Base-by-base conservation (phyloP, 2,113 vertebrate genomes). In the Antechinus flavipes region DNA sequence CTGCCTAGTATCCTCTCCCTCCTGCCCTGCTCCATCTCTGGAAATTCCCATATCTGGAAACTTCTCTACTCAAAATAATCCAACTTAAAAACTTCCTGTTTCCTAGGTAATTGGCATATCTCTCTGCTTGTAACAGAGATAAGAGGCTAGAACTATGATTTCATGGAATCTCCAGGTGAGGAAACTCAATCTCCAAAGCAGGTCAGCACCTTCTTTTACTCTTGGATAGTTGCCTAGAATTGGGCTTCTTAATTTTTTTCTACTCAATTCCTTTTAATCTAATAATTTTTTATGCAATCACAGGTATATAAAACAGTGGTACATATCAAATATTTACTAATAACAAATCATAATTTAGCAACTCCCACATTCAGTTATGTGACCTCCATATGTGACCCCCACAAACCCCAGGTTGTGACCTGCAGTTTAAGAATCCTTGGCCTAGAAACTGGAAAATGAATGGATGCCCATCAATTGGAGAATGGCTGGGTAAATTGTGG, bases 11-110 rank as follows among this genome's bases (percentile, higher is more conserved):
- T 84, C n/a, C 19, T 84, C 19, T 84, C 19, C n/a, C 35, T 84
- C 5, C n/a, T 84, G n/a, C n/a, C 68, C n/a, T 84, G n/a, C 35
- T 23, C n/a, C n/a, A 42, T 84, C 68, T 84, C n/a, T 84, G 68
- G 68, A 84, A 84, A 84, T 84, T 84, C 68, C 68, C 68, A 84
- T 84, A 84, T 84, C 68, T 84, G 68, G n/a, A 84, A 84, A 84
- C n/a, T 42, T 84, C n/a, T 84, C 68, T 84, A 42, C n/a, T 84
- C 35, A 42, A 19, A 84, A 84, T 84, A 84, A 84, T 23, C 7
- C n/a, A 84, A 42, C 2, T n/a, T 42, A 84, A 42, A 84, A 84
- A 84, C 35, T 84, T 84, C 68, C 68, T 42, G 68, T 42, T 84
- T 84, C 68, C 68, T 84, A 84, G 68, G n/a, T 42, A 84, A 84